Evolutionary conservation across 1,140 invertebrate genomes (phyloP), one percentile per base, ranked within the genome.

Genomic region (Drosophila dunni): DNA sequence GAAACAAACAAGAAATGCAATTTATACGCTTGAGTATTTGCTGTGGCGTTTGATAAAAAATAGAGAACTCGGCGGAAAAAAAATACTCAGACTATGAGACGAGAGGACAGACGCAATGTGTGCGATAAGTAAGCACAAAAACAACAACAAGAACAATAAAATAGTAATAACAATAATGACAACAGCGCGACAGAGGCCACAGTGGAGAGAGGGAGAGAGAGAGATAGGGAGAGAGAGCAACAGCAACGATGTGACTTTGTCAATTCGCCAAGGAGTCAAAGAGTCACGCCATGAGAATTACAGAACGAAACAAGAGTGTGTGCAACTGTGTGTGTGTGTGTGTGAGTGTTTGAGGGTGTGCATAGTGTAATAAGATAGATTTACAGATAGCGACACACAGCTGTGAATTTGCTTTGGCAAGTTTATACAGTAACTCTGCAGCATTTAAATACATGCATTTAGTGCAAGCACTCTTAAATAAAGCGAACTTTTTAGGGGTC

Each of bases 81-180:
- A 50, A 56, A 66, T 66, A 62, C 56, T 61, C 51, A 72, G 44
- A 15, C 1, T n/a, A 46, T 63, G 38, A 50, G 51, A 60, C 75
- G 38, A 67, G 46, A 58, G 66, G 60, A 46, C 50, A 81, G 78
- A 85, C 82, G 38, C 45, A 63, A 57, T 68, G 48, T 78, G 63
- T 56, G 34, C 60, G 78, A 84, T 84, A 78, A 81, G 81, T 80
- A 81, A 85, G 56, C 64, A 64, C 51, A 71, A 50, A 29, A 57
- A 7, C 33, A 29, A 42, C 7, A 56, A 69, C 56, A 64, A 53
- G 61, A 71, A 65, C 61, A 75, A 78, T 76, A 57, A 57, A 68
- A 82, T 65, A 67, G 65, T 62, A 79, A 88, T 86, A 88, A 82
- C 75, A 82, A 77, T 88, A 79, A 79, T 72, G 67, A 66, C 63